Percentiles rank a stretch among this genome's conserved stretches.
phyloP scores from a whole-genome alignment of 2,113 vertebrate genomes.

The Barbus barbus region DNA sequence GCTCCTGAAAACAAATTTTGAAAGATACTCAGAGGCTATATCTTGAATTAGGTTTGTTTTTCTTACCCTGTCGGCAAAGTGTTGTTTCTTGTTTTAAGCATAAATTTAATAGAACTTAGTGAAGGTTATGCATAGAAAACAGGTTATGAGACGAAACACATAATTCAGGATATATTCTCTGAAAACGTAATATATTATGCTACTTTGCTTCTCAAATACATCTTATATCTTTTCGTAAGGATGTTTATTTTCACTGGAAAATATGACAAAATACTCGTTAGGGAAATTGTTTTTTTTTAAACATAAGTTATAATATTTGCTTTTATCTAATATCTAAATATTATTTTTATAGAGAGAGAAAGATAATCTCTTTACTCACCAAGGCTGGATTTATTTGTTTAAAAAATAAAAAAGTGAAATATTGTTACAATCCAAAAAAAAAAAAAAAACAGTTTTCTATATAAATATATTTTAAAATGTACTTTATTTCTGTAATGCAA shows the following conservation, averaged over 20 bases:
- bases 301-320: conserved; percentile 9
- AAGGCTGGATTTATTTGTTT: no score
- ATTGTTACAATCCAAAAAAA: no score
- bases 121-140: background rate
- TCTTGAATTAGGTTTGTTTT: background rate
- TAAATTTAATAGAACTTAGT: background rate
- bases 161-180: background rate
- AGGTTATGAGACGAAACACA: background rate
- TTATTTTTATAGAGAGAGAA: background rate
- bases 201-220: background rate
- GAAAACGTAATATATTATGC: background rate
- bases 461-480: background rate
- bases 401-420: no score
- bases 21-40: background rate
- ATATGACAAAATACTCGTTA: background rate
- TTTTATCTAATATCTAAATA: conserved; percentile 2
- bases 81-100: conserved; percentile 2
- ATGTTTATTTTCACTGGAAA: background rate
- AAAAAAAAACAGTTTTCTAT: no score
- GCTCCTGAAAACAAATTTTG: background rate
- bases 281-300: background rate
- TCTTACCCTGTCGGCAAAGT: background rate
- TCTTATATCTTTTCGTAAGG: background rate
- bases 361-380: no score
- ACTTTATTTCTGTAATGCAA: background rate